Evolutionary conservation across 2,113 vertebrate genomes (phyloP), one percentile per base, ranked within the genome.

Genomic region (Oenanthe oenanthe): DNA sequence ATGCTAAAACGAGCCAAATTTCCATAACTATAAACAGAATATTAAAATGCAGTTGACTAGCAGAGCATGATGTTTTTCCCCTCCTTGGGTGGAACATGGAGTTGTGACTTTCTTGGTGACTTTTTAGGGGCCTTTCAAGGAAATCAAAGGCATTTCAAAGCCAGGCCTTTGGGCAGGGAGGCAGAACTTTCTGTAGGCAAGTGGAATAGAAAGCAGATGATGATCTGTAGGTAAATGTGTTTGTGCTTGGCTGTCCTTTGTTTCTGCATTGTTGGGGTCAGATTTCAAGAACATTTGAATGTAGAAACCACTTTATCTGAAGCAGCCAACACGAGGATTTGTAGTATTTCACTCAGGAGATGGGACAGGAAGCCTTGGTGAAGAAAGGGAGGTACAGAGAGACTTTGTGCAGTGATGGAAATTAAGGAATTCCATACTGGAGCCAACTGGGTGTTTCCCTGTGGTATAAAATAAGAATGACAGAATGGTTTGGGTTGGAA

Each of bases 1-100:
- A 68, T 96, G 89, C 89, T 95, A 94, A 95, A 95, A 91, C 22
- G 42, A 91, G 58, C 62, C 17, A 18, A n/a, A 90, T 91, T 93
- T 94, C 76, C 66, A 60, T 94, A 93, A 85, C 82, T 88, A 60
- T 70, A 90, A 94, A 83, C 81, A 94, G 89, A 94, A 92, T 89
- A 74, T 84, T 77, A 91, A 94, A 95, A 77, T 74, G 34, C 2
- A 51, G 72, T 86, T 80, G 68, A 58, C 68, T 85, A 28, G 67
- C 78, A 67, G n/a, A 51, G 67, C 24, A 1, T 54, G 60, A 8
- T 90, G 57, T 17, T 56, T 87, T 77, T 71, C 83, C 67, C 31
- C 45, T 79, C 58, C 67, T 81, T 85, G 63, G 34, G 7, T 89
- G 40, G 53, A 96, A 68, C n/a, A 71, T 56, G 61, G 53, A 50